phyloP scores from a whole-genome alignment of 2,113 vertebrate genomes.

The Tragulus kanchil region DNA sequence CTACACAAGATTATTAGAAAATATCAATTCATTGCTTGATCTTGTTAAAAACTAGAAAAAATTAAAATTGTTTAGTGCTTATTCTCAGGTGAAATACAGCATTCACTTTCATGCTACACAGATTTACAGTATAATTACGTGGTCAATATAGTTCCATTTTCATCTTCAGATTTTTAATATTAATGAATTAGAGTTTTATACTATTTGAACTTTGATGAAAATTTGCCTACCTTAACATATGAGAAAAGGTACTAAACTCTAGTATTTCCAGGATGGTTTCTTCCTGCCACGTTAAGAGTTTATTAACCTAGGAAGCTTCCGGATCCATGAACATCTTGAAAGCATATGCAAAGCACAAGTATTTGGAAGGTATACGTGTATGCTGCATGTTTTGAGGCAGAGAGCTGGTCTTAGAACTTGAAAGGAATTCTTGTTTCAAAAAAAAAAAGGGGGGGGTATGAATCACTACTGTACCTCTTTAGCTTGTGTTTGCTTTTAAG shows the following conservation, averaged over 20 bases:
- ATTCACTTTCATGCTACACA: neutral
- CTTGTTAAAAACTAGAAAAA: constrained; percentile 47
- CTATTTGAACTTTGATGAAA: constrained; percentile 24
- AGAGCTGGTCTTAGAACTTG: constrained; percentile 9
- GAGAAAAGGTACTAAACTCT: neutral
- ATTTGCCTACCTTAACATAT: constrained; percentile 41
- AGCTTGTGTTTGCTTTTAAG: neutral
- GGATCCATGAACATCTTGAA: neutral
- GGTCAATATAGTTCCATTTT: constrained; percentile 46
- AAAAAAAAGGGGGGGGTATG: neutral
- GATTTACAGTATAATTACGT: constrained; percentile 44
- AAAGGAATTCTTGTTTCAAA: constrained; percentile 35
- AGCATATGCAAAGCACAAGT: neutral
- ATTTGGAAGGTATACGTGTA: neutral
- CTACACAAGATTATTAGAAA: constrained; percentile 18
- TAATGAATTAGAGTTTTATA: constrained; percentile 41
- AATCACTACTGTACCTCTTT: neutral
- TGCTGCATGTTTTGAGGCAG: neutral
- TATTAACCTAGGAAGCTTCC: neutral
- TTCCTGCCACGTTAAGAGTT: neutral
- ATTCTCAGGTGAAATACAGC: constrained; percentile 35
- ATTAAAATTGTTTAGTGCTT: neutral
- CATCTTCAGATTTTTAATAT: constrained; percentile 49
- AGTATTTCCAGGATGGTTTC: neutral
- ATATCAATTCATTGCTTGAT: neutral